Base-by-base conservation (phyloP, 1,140 invertebrate genomes). In the Aphelinus certus region DNA sequence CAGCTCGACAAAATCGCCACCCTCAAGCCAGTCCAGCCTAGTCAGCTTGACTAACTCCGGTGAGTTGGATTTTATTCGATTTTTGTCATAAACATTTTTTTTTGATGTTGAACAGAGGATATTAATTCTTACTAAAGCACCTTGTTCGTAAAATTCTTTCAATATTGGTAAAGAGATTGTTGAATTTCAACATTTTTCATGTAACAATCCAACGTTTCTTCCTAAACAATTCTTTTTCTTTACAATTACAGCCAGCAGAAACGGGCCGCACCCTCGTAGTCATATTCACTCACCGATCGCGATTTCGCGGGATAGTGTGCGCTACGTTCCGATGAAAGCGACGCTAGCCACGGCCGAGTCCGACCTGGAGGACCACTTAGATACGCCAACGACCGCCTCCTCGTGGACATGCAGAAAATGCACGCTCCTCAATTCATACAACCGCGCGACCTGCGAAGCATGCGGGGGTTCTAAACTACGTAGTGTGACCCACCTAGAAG, bases 341-440 rank as follows among this genome's bases (percentile, higher is more conserved):
- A 90, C 89, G n/a, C 79, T 87, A 60, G 86, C 86, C 1, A 86
- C 84, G 0, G 81, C 78, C 10, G 82, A 88, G 75, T 82, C 86
- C 67, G 79, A 88, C 80, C 66, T 84, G 7, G 85, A 87, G 4
- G 84, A 88, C 74, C 81, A 84, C n/a, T 55, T 82, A 1, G 84
- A 85, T 26, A 66, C 76, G 45, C 69, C 76, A 46, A 77, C 78
- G 3, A 49, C 1, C 45, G n/a, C 62, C 26, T 58, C 74, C 4
- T 90, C 91, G 26, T 97, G 96, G 95, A 93, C 94, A 3, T 97
- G 96, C 83, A 92, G 92, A 77, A 95, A 95, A 81, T 97, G 95
- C 84, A 97, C 95, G 1, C 88, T 97, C 61, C 89, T 96, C 2
- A 97, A 97, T 87, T 90, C 91, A 43, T 89, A 89, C 1, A 87